Base-by-base conservation (phyloP, 2,113 vertebrate species). In the Ploceus nigricollis region DNA sequence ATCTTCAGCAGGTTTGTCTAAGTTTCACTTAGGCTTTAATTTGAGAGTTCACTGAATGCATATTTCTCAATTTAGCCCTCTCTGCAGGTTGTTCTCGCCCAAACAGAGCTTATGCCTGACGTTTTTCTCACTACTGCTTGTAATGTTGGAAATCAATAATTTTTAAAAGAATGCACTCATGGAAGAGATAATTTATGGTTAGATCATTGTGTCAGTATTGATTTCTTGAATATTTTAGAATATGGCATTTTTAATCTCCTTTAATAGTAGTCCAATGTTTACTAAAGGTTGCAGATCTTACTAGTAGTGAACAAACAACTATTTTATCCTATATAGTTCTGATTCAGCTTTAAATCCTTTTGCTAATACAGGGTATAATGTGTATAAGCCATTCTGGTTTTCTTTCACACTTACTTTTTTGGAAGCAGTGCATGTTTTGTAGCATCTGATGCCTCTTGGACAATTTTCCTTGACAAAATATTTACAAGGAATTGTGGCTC, bases 401-500 rank as follows among this genome's bases (percentile, higher is more conserved):
- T 70, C 22, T 89, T 79, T 69, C 18, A 31, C 15, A 9, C 2
- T n/a, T 80, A 31, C 12, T 25, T 56, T 91, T 76, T 57, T 69
- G 37, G 30, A 72, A 81, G 23, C 13, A 61, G 22, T 4, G 12
- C 5, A 10, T 18, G 1, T 58, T 96, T 89, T 75, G 63, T 60
- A 78, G 39, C 63, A 69, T 66, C 19, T 45, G 33, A 66, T 89
- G 11, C 42, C 42, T 81, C 81, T 89, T 89, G 93, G 65, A 92
- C 44, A 75, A 82, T 90, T 92, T 73, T 95, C 39, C 40, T 72
- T 42, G 72, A 88, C 63, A 95, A 96, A 76, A 94, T 40, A 93
- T 80, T 88, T 93, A 75, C 78, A 93, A 87, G 64, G 92, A 85
- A 69, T 40, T 82, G 51, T 73, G 47, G 27, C 13, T 83, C 15